A percentile compares a stretch with the other conserved stretches of the same genome.
Conservation (phyloP, 2,113 vertebrate species). For the Malurus elegans region DNA sequence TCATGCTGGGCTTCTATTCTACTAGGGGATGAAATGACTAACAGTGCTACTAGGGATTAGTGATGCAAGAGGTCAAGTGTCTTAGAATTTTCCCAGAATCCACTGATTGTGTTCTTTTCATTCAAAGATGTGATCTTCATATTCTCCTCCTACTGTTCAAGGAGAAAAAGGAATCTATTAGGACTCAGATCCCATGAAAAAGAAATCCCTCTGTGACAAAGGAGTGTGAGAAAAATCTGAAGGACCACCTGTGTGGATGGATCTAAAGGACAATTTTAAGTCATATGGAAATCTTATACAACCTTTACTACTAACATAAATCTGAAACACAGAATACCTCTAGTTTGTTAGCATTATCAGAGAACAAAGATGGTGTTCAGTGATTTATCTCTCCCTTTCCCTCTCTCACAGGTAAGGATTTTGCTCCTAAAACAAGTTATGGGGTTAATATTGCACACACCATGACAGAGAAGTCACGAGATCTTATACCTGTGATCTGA, state of each 20-base stretch:
- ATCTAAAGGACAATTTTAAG: not conserved
- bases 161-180: not conserved
- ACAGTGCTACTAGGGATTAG: not conserved
- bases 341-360: not conserved
- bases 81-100: not conserved
- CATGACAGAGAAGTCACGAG: not conserved
- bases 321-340: not conserved
- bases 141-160: not conserved
- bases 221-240: not conserved
- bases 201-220: not conserved
- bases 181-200: not conserved
- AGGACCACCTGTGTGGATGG: not conserved
- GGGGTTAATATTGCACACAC: not conserved
- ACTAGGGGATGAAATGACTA: not conserved
- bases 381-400: not conserved
- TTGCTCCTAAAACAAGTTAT: not conserved
- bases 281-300: not conserved
- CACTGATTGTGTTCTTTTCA: not conserved
- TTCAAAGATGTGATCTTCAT: not conserved
- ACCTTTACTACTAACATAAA: not conserved
- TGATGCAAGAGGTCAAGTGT: conserved; percentile 2
- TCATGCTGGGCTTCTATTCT: not conserved
- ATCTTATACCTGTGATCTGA: not conserved
- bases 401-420: not conserved
- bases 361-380: not conserved